phyloP scores from a whole-genome alignment of 2,888 invertebrate genomes.

The Orthosia gracilis region DNA sequence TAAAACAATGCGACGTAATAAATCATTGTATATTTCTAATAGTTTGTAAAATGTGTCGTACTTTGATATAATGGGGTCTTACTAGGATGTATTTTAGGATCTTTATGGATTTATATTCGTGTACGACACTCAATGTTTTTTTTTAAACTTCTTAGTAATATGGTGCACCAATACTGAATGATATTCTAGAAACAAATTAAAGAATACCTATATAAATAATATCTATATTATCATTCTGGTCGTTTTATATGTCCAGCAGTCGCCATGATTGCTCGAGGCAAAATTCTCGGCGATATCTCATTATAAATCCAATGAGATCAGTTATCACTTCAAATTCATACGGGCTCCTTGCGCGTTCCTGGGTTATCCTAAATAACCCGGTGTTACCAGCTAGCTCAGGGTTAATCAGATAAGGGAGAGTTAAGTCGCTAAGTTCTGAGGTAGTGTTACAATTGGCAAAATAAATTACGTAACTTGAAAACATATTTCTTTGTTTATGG shows the following conservation, averaged over 20 bases:
- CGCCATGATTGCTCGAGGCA: slow-evolving; percentile 9
- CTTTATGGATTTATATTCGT: background rate
- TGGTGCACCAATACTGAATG: background rate
- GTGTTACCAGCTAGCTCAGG: too few relatives aligned
- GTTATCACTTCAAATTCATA: slow-evolving; percentile 14
- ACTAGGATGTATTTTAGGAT: background rate
- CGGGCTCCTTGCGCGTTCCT: too few relatives aligned
- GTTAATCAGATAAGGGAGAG: too few relatives aligned
- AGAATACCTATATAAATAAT: background rate
- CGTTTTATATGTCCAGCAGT: background rate
- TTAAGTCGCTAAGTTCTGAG: too few relatives aligned
- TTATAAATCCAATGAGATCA: slow-evolving; percentile 47
- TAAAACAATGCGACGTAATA: background rate
- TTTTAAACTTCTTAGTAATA: background rate
- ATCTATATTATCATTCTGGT: background rate
- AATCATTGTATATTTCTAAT: background rate
- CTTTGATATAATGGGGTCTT: background rate
- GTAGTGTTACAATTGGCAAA: too few relatives aligned
- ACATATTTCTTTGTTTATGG: too few relatives aligned
- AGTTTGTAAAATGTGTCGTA: background rate
- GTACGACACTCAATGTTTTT: background rate
- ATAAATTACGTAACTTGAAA: too few relatives aligned
- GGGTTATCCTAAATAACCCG: too few relatives aligned
- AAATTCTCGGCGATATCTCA: slow-evolving; percentile 10
- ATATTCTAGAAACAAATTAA: background rate